phyloP scores from a whole-genome alignment of 2,888 invertebrate species.

The Lasioglossum malachurum region DNA sequence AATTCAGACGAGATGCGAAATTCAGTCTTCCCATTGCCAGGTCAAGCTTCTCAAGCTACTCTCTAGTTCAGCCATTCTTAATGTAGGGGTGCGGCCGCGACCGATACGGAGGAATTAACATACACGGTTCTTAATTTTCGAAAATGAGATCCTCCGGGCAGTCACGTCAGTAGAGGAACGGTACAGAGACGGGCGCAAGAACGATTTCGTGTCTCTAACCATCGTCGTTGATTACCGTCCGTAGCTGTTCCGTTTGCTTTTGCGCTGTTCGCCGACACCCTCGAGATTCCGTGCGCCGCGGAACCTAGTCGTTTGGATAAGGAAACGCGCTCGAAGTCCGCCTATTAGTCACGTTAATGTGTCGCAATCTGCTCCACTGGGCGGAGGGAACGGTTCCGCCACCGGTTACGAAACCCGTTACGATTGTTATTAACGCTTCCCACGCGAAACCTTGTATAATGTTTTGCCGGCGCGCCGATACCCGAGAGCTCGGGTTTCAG shows the following conservation, averaged over 20 bases:
- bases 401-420: conserved; percentile 47
- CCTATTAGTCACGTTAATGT: conserved; percentile 29
- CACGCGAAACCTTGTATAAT: conserved; percentile 41
- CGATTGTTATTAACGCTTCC: conserved; percentile 57
- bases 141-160: conserved; percentile 10
- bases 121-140: conserved; percentile 5
- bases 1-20: too few relatives aligned
- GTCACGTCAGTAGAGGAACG: conserved; percentile 24
- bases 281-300: conserved; percentile 27
- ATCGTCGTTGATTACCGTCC: conserved; percentile 4
- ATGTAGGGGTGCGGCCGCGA: conserved; percentile 9
- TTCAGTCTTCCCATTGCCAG: too few relatives aligned
- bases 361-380: conserved; percentile 28
- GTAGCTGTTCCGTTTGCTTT: conserved; percentile 21
- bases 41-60: not conserved
- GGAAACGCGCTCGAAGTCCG: conserved; percentile 4
- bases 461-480: not conserved
- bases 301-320: conserved; percentile 24
- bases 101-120: conserved; percentile 40
- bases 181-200: conserved; percentile 14
- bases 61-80: not conserved
- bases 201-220: conserved; percentile 18
- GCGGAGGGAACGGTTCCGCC: conserved; percentile 27
- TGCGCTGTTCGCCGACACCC: not conserved
- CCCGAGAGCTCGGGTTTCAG: conserved; percentile 1